Base-by-base conservation (phyloP, 2,113 vertebrate species). In the Varanus komodoensis region DNA sequence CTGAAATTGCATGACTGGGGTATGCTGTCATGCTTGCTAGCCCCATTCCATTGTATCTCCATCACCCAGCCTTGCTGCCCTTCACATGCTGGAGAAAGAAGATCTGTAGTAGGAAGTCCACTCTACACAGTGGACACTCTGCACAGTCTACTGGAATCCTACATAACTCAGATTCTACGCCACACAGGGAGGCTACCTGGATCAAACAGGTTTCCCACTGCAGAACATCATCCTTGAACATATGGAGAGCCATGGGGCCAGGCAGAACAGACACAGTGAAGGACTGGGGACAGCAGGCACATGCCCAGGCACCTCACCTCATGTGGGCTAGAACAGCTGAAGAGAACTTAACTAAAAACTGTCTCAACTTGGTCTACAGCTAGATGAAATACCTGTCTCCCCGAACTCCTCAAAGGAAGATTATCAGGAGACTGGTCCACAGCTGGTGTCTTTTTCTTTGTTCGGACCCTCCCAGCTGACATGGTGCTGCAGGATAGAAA, bases 401-500 rank as follows among this genome's bases (percentile, higher is more conserved):
- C 98, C n/a, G 98, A 99, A 91, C 98, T 98, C 89, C 98, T 98
- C 92, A 98, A 91, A 87, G 98, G 97, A 96, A 98, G 98, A 80
- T 88, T 97, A 87, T 99, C 99, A 21, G 96, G 84, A 87, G 97
- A 97, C 9, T 97, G 96, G 57, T 99, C 98, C 86, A 97, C 96
- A 82, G 96, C 93, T 61, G 91, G 93, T 44, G 97, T 92, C 95
- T 98, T 98, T 96, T 98, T 99, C 96, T 98, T 99, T 0, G 97
- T 97, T 93, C 98, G 96, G 34, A 97, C 89, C 9, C 98, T 97
- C 77, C 96, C 96, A 19, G 95, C 94, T 75, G 98, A 98, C 95
- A 98, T 96, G 86, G 94, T 97, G 88, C 95, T 97, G 92, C 73
- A 87, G 96, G 96, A 93, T 95, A 87, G 82, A 11, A 64, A 32